Evolutionary conservation across 2,888 invertebrate genomes (phyloP).

Genomic region (Odontocerum albicorne): DNA sequence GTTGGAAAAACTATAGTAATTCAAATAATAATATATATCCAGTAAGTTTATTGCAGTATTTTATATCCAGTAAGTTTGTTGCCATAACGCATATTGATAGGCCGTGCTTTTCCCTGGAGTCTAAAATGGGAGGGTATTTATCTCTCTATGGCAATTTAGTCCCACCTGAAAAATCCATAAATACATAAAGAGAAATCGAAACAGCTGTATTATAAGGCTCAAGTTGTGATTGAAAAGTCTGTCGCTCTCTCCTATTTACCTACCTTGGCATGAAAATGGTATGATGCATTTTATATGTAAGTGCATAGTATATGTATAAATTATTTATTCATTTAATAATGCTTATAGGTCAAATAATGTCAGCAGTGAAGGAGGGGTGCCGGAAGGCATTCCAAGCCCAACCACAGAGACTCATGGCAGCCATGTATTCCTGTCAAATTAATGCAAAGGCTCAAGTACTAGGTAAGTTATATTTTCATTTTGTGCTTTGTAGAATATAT

Average conservation of each 20-base stretch:
- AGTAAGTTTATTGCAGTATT: no score
- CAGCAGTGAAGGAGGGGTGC: conserved; percentile 87
- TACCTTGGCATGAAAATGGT: neutral
- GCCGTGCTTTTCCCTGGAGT: no score
- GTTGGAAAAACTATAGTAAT: no score
- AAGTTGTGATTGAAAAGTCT: neutral
- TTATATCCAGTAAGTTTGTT: no score
- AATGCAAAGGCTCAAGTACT: conserved; percentile 84
- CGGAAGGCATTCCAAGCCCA: conserved; percentile 85
- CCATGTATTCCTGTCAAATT: conserved; percentile 87
- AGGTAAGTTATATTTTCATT: conserved; percentile 63
- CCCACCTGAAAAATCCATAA: no score
- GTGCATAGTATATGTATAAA: neutral
- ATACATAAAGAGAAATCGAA: no score
- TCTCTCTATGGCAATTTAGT: no score
- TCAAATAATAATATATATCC: no score
- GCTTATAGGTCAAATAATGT: conserved; percentile 80
- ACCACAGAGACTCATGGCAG: conserved; percentile 89
- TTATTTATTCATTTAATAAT: neutral
- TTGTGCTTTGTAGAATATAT: no score
- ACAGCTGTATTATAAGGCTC: no score
- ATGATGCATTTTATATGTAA: neutral
- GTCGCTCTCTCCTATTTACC: neutral
- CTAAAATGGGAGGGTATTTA: no score
- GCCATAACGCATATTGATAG: no score